Conservation (phyloP, 2,797 vertebrate genomes). For the Pangasius larnaudii region DNA sequence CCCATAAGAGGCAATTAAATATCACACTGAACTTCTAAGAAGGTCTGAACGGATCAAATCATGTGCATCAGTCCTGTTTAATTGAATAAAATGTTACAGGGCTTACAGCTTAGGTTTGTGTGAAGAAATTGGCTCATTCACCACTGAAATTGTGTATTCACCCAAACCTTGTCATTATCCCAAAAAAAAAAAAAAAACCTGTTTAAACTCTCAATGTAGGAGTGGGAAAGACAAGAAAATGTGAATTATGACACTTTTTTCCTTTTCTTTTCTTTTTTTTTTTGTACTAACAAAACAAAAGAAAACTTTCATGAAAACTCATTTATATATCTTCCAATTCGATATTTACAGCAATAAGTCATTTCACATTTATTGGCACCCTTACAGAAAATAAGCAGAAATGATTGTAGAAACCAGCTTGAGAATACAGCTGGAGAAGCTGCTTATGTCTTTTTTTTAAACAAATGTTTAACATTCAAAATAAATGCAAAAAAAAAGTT, state of each 20-base stretch:
- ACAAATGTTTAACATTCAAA: not conserved
- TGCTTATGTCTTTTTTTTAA: not conserved
- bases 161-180: not conserved
- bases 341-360: not conserved
- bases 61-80: not conserved
- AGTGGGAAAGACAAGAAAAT: not conserved
- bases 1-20: not conserved
- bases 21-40: not conserved
- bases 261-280: not conserved
- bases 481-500: not conserved
- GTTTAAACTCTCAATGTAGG: not conserved
- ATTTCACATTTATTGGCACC: not conserved
- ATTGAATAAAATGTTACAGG: not conserved
- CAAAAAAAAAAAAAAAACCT: not conserved
- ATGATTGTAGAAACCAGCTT: no score
- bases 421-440: not conserved
- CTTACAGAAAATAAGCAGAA: not conserved
- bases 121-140: not conserved
- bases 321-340: not conserved
- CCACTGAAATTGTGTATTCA: not conserved
- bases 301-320: not conserved
- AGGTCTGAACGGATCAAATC: not conserved
- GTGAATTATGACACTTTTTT: not conserved
- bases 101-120: not conserved
- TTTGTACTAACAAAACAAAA: not conserved